phyloP scores from a whole-genome alignment of 2,888 invertebrate genomes.

The Sthenelais limicola region DNA sequence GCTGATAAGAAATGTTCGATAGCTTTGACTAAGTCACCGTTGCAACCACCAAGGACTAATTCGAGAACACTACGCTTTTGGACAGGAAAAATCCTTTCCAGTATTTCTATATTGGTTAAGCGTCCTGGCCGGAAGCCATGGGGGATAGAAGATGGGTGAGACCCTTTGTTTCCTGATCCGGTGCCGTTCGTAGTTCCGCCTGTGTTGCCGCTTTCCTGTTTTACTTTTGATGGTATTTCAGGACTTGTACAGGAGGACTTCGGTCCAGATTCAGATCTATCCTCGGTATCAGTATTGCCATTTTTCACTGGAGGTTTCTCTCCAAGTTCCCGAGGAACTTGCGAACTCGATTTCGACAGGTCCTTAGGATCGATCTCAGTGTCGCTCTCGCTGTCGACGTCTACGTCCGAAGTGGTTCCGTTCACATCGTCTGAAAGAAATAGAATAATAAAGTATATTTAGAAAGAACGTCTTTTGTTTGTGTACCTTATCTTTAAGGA shows the following conservation, averaged over 20 bases:
- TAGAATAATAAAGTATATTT: background rate
- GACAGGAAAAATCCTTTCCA: constrained; percentile 87
- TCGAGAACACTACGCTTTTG: constrained; percentile 92
- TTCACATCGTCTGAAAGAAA: constrained; percentile 22
- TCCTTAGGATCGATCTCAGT: constrained; percentile 15
- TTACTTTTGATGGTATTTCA: constrained; percentile 4
- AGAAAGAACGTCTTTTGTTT: background rate
- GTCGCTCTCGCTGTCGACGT: constrained; percentile 25
- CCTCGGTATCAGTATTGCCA: background rate
- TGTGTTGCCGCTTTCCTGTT: background rate
- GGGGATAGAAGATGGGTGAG: constrained; percentile 52
- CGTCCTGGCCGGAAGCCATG: constrained; percentile 68
- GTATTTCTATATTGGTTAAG: constrained; percentile 81
- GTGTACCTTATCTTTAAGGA: no score
- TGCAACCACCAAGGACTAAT: constrained; percentile 91
- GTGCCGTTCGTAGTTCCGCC: constrained; percentile 12
- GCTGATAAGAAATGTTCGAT: constrained; percentile 84
- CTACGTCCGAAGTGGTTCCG: constrained; percentile 24
- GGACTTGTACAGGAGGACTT: background rate
- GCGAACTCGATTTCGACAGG: background rate
- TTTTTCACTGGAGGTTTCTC: background rate
- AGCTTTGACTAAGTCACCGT: constrained; percentile 90
- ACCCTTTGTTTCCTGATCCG: background rate
- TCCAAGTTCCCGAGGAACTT: background rate
- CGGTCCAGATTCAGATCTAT: background rate